Conservation (phyloP, 2,888 invertebrate genomes). For the Apotomis betuletana region DNA sequence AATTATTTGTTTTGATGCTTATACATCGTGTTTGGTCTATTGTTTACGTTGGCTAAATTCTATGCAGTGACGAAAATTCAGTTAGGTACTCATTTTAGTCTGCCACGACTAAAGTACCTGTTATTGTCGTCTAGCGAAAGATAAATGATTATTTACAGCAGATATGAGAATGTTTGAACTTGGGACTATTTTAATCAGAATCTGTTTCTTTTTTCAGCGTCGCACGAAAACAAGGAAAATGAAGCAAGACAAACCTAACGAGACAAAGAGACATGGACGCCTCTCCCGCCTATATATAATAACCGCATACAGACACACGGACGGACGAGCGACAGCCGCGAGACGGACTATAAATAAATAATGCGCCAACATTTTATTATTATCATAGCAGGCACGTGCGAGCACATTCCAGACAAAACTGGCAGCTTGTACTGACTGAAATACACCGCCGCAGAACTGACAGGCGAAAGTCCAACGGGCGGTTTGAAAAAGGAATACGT, state of each 20-base stretch:
- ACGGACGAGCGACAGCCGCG: conserved; percentile 82
- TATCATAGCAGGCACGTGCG: conserved; percentile 81
- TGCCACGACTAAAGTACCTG: not conserved
- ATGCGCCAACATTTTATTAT: conserved; percentile 84
- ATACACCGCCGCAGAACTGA: conserved; percentile 36
- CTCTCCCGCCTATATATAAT: conserved; percentile 61
- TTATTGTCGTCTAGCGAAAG: too few relatives aligned
- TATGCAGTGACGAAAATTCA: conserved; percentile 22
- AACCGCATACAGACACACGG: conserved; percentile 68
- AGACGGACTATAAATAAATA: conserved; percentile 82
- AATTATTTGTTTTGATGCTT: conserved; percentile 15
- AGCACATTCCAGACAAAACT: conserved; percentile 69
- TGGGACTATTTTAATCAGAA: conserved; percentile 19
- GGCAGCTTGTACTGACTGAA: conserved; percentile 45
- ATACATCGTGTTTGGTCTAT: conserved; percentile 11
- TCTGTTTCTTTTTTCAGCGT: conserved; percentile 13
- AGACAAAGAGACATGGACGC: conserved; percentile 61
- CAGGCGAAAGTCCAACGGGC: conserved; percentile 35
- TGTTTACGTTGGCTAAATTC: conserved; percentile 16
- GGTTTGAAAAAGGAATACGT: conserved; percentile 33
- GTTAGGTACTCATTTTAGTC: not conserved
- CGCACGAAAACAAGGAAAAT: conserved; percentile 40
- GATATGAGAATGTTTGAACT: conserved; percentile 7
- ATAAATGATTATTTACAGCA: not conserved
- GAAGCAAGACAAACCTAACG: conserved; percentile 50